These are phyloP conservation scores for Plagodis pulveraria DNA, from an alignment of 2,888 invertebrate species.

Conservation along the genomic window DNA sequence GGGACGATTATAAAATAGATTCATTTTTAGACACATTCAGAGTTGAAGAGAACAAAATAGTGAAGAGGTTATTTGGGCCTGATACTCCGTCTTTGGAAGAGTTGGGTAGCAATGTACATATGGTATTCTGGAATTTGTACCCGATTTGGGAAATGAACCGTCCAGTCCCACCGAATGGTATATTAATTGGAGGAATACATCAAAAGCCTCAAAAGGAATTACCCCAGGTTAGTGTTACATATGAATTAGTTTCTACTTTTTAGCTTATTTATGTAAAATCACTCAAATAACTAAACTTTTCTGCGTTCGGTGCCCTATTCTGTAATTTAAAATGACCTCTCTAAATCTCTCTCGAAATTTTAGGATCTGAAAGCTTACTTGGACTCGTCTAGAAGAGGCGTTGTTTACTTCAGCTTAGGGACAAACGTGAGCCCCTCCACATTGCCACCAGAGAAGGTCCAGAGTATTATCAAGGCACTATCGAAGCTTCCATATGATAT, in stretches of 20 bases:
- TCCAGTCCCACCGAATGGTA: slow-evolving; percentile 63
- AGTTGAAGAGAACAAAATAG: slow-evolving; percentile 22
- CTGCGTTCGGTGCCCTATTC: too few relatives aligned
- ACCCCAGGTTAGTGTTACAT: slow-evolving; percentile 48
- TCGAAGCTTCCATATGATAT: slow-evolving; percentile 65
- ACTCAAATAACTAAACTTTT: too few relatives aligned
- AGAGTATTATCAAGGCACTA: slow-evolving; percentile 57
- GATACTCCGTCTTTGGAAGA: slow-evolving; percentile 39
- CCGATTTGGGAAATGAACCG: slow-evolving; percentile 54
- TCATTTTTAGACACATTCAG: slow-evolving; percentile 5
- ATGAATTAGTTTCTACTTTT: too few relatives aligned
- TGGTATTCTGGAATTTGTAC: slow-evolving; percentile 64
- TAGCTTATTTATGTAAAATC: too few relatives aligned
- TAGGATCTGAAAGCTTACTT: slow-evolving; percentile 63
- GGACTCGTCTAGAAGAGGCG: slow-evolving; percentile 64
- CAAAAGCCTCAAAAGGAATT: slow-evolving; percentile 56
- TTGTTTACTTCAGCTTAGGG: slow-evolving; percentile 74
- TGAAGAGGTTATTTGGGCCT: slow-evolving; percentile 36
- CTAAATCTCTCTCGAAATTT: slow-evolving; percentile 35
- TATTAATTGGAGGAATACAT: slow-evolving; percentile 70
- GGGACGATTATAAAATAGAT: slow-evolving; percentile 19
- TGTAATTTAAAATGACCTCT: too few relatives aligned
- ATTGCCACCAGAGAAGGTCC: slow-evolving; percentile 53
- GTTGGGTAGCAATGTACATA: slow-evolving; percentile 51
- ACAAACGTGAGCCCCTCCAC: slow-evolving; percentile 58